Evolutionary conservation across 2,113 vertebrate genomes (phyloP), one percentile per base, ranked within the genome.

Genomic region (Neodontobutis hainanensis): DNA sequence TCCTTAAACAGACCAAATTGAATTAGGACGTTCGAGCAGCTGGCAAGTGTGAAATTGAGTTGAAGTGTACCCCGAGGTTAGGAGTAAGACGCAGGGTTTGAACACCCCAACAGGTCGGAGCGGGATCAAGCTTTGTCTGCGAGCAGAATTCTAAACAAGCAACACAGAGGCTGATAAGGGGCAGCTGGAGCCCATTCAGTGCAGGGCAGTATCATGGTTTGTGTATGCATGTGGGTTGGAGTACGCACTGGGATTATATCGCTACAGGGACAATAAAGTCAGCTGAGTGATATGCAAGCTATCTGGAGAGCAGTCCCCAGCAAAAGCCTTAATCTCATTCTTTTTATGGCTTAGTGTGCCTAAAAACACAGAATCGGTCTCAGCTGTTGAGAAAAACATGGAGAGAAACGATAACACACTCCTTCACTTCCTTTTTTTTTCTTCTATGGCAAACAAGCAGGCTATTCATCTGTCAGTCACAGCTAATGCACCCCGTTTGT

Each of bases 31-130:
- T 91, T 88, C 75, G 80, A 63, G 72, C 82, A 84, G 76, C 74
- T 83, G 78, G 83, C 85, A 81, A 84, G 84, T 89, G 89, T 92
- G 89, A 91, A 92, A 92, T 89, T 89, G 84, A 91, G 85, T 81
- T 68, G 81, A 90, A 86, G 81, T 82, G 78, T 70, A 85, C 81
- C 86, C 81, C 10, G 70, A 86, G 82, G 88, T 88, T 85, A 70
- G 69, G 50, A 65, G 82, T 50, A 82, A 89, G 72, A 85, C 72
- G 84, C 65, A 46, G 75, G 81, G 84, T 82, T 90, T 85, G 77
- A 85, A 83, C 74, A 68, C 59, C 82, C 75, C 65, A 68, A 86
- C 75, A 66, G 58, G 70, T 75, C 44, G 32, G 53, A 80, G 67
- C 67, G 19, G 75, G 69, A 80, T 82, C 75, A 42, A 47, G 64